Percentiles rank a stretch among this genome's conserved stretches.
Conservation (phyloP, 2,888 invertebrate genomes). For the Aromia moschata region DNA sequence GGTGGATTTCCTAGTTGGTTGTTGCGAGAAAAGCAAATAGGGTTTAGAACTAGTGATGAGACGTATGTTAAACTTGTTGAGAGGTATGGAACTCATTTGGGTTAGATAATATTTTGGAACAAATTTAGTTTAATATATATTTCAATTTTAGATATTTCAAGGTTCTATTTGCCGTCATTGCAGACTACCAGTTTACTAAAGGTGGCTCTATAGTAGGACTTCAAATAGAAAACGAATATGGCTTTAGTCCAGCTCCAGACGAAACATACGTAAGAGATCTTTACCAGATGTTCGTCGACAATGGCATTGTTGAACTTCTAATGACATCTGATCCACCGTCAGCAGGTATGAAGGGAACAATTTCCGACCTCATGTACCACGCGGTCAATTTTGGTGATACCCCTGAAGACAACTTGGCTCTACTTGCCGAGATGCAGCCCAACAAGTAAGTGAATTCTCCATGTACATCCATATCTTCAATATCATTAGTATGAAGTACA, state of each 20-base stretch:
- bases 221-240: constrained; percentile 76
- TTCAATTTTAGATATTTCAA: background rate
- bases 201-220: constrained; percentile 89
- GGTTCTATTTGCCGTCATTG: constrained; percentile 30
- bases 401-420: constrained; percentile 44
- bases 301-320: constrained; percentile 61
- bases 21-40: constrained; percentile 54
- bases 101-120: background rate
- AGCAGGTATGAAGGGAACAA: constrained; percentile 40
- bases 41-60: constrained; percentile 45
- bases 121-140: too few species aligned
- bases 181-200: constrained; percentile 67
- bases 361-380: constrained; percentile 53
- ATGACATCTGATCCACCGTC: constrained; percentile 64
- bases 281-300: constrained; percentile 34
- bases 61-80: constrained; percentile 63
- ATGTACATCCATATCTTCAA: background rate
- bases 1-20: constrained; percentile 58
- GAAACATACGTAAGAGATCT: background rate
- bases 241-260: background rate
- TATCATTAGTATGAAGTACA: too few species aligned
- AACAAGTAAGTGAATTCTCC: background rate
- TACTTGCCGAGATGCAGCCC: background rate
- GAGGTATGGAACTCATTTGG: background rate
- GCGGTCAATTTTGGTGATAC: constrained; percentile 65